Evolutionary conservation across 1,140 invertebrate genomes (phyloP).

Genomic region (Caenorhabditis briggsae): DNA sequence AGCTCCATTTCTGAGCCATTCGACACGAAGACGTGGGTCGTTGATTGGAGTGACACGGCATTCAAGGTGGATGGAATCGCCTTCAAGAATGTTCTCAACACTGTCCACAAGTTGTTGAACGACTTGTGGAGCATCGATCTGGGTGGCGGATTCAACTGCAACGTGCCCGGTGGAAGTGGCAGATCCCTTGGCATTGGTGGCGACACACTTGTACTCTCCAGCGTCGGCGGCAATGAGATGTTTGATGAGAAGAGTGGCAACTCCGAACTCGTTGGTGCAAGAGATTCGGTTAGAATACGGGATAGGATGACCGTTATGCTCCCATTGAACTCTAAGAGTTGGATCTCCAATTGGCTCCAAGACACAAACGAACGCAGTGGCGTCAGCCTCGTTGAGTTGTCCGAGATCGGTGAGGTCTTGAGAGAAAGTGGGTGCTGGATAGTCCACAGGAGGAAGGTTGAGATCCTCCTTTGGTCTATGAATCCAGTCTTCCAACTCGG

Average conservation of each 20-base stretch:
- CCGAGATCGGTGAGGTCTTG: constrained; percentile 73
- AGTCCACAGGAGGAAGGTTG: constrained; percentile 70
- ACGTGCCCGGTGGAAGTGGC: constrained; percentile 72
- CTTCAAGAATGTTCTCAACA: constrained; percentile 84
- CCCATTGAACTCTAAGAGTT: constrained; percentile 94
- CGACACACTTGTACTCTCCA: constrained; percentile 94
- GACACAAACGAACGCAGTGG: constrained; percentile 92
- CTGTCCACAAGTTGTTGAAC: constrained; percentile 84
- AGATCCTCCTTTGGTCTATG: constrained; percentile 73
- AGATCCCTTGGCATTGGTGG: constrained; percentile 80
- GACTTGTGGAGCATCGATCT: constrained; percentile 71
- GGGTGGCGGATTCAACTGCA: constrained; percentile 72
- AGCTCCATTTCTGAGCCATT: constrained; percentile 89
- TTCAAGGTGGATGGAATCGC: constrained; percentile 93
- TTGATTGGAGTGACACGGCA: constrained; percentile 94
- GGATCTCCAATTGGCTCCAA: constrained; percentile 94
- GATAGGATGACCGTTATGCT: constrained; percentile 89
- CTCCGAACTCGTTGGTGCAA: constrained; percentile 96
- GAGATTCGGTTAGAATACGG: constrained; percentile 88
- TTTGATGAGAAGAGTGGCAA: constrained; percentile 93
- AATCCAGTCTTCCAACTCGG: constrained; percentile 75
- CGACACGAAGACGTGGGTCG: constrained; percentile 92
- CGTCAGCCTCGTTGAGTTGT: constrained; percentile 86
- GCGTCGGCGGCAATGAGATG: constrained; percentile 93
- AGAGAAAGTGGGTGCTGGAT: constrained; percentile 72